Base-by-base conservation (phyloP, 1,140 invertebrate species). In the Dolichoris vasculosae region DNA sequence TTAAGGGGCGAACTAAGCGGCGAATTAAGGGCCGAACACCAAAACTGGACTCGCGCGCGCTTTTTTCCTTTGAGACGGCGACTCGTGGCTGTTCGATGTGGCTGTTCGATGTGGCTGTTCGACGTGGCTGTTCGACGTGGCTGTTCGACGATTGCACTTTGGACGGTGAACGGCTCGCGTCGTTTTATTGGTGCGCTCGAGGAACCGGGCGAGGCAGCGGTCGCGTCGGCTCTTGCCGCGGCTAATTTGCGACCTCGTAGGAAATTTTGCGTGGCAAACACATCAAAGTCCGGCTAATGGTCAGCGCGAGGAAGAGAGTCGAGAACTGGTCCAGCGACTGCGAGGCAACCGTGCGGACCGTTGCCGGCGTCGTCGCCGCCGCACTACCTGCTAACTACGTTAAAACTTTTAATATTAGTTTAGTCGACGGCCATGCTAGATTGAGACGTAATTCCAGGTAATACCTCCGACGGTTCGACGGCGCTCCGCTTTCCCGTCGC, bases 401-500 rank as follows among this genome's bases (percentile, higher is more conserved):
- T 93, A 93, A 93, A 93, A 93, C 90, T 93, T 93, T 93, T 93
- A 93, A 93, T 93, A 93, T 93, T 93, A 93, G 92, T 93, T 93
- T 93, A 93, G 93, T 93, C 91, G 91, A 93, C 92, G 92, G 92
- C 91, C 92, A 93, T 90, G 93, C 92, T 93, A 93, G 92, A 93
- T 93, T 93, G 92, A 93, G 93, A 93, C 92, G 92, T 93, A 93
- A 93, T 93, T 93, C 90, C 93, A 93, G 92, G 92, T 93, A 93
- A 93, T 93, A 93, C 92, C 90, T 82, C 23, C 30, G 7, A 63
- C 90, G 90, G 89, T 92, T 92, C 92, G 90, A 90, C 90, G 91
- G 8, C 48, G 63, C 59, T 63, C 40, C 82, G 40, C 51, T 32
- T n/a, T n/a, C 32, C 76, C 15, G 26, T 4, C 67, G n/a, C 43